Conservation (phyloP, 64 coral and sea anemone species). For the Porites lutea region DNA sequence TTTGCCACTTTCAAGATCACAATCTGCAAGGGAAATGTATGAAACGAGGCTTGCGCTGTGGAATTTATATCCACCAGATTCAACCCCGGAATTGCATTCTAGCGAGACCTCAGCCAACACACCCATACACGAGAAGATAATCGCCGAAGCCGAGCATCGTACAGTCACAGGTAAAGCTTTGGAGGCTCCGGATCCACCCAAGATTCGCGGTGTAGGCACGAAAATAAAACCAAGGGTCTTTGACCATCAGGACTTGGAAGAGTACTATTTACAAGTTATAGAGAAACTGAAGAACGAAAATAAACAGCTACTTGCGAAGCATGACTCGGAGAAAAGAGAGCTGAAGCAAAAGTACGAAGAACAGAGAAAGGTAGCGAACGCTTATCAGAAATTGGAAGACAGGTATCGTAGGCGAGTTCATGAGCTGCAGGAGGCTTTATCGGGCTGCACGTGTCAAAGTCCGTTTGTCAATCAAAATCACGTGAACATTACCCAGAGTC, state of each 20-base stretch:
- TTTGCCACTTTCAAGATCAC: slow-evolving; percentile 65
- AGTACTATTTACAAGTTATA: slow-evolving; percentile 72
- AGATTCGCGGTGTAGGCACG: slow-evolving; percentile 24
- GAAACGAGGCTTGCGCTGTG: slow-evolving; percentile 90
- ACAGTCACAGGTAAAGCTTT: background rate
- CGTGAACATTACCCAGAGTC: slow-evolving; percentile 35
- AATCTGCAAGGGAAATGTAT: slow-evolving; percentile 96
- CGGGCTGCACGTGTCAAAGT: slow-evolving; percentile 82
- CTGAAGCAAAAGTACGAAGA: slow-evolving; percentile 95
- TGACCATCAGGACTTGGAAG: slow-evolving; percentile 8
- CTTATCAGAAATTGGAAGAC: slow-evolving; percentile 99
- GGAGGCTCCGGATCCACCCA: background rate
- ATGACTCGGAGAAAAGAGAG: slow-evolving; percentile 83
- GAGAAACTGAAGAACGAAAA: slow-evolving; percentile 79
- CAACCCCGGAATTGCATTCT: slow-evolving; percentile 2
- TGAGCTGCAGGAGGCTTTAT: slow-evolving; percentile 92
- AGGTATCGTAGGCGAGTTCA: slow-evolving; percentile 94
- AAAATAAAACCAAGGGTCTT: slow-evolving; percentile 36
- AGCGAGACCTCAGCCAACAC: slow-evolving; percentile 22
- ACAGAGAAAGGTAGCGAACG: slow-evolving; percentile 98
- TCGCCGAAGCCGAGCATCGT: background rate
- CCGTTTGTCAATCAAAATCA: slow-evolving; percentile 73
- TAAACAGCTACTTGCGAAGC: slow-evolving; percentile 80
- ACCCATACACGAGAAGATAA: slow-evolving; percentile 1
- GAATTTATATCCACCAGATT: slow-evolving; percentile 74